Percentiles rank a stretch among this genome's conserved stretches.
phyloP scores from a whole-genome alignment of 1,140 invertebrate genomes.

The Drosophila subpulchrella region DNA sequence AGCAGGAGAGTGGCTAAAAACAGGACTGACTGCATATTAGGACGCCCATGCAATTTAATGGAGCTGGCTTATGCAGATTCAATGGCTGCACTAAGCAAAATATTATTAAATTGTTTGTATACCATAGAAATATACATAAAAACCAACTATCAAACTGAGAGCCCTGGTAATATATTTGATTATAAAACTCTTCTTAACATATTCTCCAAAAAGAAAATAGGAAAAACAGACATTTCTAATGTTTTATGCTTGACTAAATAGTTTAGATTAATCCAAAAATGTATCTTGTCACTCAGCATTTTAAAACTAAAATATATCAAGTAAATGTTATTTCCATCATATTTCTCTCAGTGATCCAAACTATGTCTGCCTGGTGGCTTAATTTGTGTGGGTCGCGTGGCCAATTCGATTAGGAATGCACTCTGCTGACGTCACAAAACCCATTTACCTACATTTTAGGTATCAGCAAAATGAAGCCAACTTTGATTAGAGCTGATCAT shows the following conservation, averaged over 20 bases:
- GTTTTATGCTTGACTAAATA: too few relatives aligned
- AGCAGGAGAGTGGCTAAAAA: slow-evolving; percentile 44
- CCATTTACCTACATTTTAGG: slow-evolving; percentile 35
- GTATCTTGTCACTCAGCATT: too few relatives aligned
- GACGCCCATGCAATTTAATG: slow-evolving; percentile 59
- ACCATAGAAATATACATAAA: too few relatives aligned
- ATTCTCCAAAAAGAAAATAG: too few relatives aligned
- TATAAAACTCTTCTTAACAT: too few relatives aligned
- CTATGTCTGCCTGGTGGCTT: slow-evolving; percentile 9
- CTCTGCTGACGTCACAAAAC: slow-evolving; percentile 31
- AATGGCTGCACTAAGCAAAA: slow-evolving; percentile 14
- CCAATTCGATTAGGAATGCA: slow-evolving; percentile 67
- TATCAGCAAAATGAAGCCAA: slow-evolving; percentile 40
- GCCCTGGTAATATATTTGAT: too few relatives aligned
- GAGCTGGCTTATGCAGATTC: slow-evolving; percentile 41
- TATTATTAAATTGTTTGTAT: too few relatives aligned
- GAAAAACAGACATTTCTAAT: too few relatives aligned
- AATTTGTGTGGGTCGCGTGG: slow-evolving; percentile 57
- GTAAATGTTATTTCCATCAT: neutral
- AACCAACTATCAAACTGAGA: too few relatives aligned
- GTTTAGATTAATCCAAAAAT: too few relatives aligned
- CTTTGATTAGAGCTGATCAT: slow-evolving; percentile 35
- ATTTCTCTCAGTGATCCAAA: slow-evolving; percentile 8
- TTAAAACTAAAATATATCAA: too few relatives aligned
- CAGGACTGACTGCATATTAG: slow-evolving; percentile 69